These are phyloP conservation scores for Slavum lentiscoides DNA, from an alignment of 2,888 invertebrate species.

Conservation along the genomic window DNA sequence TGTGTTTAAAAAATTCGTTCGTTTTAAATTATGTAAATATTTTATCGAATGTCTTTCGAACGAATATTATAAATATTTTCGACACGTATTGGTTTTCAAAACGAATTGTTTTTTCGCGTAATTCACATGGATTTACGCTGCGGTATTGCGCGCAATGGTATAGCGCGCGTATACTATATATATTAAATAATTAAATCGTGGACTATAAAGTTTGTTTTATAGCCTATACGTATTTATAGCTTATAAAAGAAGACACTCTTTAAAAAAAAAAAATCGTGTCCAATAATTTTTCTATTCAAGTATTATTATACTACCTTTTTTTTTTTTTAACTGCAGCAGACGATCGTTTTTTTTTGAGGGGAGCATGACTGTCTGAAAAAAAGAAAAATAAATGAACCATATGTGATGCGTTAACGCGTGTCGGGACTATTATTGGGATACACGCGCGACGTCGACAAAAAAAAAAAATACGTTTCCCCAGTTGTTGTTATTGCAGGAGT, in stretches of 20 bases:
- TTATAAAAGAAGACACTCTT: not conserved
- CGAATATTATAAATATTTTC: no score
- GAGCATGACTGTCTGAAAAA: slow-evolving; percentile 7
- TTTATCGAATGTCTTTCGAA: no score
- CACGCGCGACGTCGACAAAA: not conserved
- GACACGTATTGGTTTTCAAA: no score
- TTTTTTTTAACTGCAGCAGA: not conserved
- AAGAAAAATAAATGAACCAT: slow-evolving; percentile 25
- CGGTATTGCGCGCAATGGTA: not conserved
- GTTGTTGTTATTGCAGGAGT: slow-evolving; percentile 19
- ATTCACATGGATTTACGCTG: no score
- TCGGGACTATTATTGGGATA: slow-evolving; percentile 19
- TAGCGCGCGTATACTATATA: not conserved
- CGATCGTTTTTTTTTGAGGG: not conserved
- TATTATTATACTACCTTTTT: not conserved
- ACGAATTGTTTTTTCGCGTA: no score
- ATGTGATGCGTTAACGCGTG: not conserved
- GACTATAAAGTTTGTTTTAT: not conserved
- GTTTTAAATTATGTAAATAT: no score
- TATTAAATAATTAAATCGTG: not conserved
- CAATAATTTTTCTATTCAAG: not conserved
- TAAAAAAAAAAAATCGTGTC: not conserved
- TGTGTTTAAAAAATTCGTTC: no score
- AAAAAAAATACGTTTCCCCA: slow-evolving; percentile 5
- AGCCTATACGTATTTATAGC: no score